Percentiles rank a stretch among this genome's conserved stretches.
Conservation (phyloP, 2,797 vertebrate genomes). For the Squalus acanthias region DNA sequence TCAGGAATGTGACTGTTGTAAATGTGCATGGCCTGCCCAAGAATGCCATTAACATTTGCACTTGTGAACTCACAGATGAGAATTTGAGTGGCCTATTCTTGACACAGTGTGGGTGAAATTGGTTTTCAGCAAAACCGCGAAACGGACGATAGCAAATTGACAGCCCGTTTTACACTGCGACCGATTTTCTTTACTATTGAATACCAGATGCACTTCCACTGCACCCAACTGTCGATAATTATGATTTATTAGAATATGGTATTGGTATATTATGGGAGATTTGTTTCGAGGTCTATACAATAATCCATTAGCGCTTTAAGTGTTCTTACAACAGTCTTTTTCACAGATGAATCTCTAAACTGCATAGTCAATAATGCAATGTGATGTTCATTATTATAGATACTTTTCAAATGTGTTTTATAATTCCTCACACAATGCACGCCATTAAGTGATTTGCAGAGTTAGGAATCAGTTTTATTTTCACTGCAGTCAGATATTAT, state of each 20-base stretch:
- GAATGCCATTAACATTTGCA: conserved; percentile 42
- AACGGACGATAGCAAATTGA: not conserved
- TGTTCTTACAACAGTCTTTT: not conserved
- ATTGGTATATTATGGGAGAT: not conserved
- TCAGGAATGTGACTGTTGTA: conserved; percentile 40
- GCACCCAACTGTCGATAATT: not conserved
- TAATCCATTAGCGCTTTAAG: not conserved
- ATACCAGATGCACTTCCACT: not conserved
- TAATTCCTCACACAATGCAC: not conserved
- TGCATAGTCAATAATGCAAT: not conserved
- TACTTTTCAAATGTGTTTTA: not conserved
- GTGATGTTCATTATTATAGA: not conserved
- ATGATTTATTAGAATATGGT: not conserved
- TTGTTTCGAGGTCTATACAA: not conserved
- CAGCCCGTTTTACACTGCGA: not conserved
- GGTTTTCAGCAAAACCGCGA: not conserved
- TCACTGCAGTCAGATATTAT: not conserved
- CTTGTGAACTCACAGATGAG: conserved; percentile 40
- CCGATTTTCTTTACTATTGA: not conserved
- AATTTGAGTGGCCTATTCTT: not conserved
- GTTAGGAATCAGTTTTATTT: not conserved
- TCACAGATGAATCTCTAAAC: no score
- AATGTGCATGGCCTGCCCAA: conserved; percentile 45
- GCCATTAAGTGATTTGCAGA: not conserved
- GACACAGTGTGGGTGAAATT: not conserved